Percentiles rank a stretch among this genome's conserved stretches.
Conservation (phyloP, 2,113 vertebrate species). For the Leptosomus discolor region DNA sequence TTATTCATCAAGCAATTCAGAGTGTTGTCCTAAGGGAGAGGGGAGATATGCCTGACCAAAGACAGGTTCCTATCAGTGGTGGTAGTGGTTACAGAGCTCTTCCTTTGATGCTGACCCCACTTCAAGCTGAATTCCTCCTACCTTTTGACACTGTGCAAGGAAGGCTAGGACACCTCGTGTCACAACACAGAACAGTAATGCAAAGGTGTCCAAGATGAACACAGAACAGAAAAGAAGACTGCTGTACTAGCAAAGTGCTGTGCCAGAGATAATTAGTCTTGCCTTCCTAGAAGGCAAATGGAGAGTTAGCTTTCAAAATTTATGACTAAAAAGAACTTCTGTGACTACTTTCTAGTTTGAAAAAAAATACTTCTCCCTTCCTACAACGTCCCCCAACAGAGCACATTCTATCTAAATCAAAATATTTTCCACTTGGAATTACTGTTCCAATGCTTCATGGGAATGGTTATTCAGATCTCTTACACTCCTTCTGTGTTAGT, state of each 20-base stretch:
- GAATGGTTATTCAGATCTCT: not conserved
- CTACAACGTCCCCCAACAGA: not conserved
- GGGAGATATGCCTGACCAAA: too few species aligned
- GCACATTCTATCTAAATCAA: not conserved
- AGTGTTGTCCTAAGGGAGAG: fast-evolving
- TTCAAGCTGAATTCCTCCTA: not conserved
- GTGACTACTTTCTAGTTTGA: not conserved
- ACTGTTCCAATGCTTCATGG: not conserved
- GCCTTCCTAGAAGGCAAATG: not conserved
- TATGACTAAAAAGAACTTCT: not conserved
- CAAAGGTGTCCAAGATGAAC: not conserved
- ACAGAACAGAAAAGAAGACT: not conserved
- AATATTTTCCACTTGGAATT: not conserved
- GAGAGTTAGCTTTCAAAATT: not conserved
- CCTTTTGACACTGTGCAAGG: not conserved
- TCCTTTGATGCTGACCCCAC: not conserved
- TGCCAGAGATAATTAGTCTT: not conserved
- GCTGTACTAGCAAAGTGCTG: not conserved
- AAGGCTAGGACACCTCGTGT: not conserved
- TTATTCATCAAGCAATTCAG: not conserved
- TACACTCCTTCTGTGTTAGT: not conserved
- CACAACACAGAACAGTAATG: not conserved
- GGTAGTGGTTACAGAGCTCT: too few species aligned
- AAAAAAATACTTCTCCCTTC: not conserved
- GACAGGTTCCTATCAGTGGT: not conserved